Conservation (phyloP, 2,797 vertebrate genomes). For the Gymnoscopelus microlampas region DNA sequence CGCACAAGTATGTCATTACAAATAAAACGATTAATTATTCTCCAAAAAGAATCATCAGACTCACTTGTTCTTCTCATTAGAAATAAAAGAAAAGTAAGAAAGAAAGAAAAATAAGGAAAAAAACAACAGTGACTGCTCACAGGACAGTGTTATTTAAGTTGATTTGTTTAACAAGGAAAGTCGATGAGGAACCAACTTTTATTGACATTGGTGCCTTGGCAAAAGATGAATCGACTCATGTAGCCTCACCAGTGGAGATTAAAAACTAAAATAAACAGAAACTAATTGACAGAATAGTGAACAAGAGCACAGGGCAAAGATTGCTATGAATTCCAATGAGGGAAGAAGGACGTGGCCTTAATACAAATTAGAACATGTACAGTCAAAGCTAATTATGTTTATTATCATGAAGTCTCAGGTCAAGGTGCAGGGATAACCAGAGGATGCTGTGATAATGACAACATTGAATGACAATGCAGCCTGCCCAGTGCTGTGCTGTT, state of each 20-base stretch:
- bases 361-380: neutral
- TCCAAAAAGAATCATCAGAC: neutral
- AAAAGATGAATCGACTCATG: neutral
- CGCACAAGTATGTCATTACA: neutral
- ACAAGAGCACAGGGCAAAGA: slow-evolving; percentile 34
- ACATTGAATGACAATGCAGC: slow-evolving; percentile 29
- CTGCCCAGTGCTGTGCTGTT: slow-evolving; percentile 57
- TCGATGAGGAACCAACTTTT: neutral
- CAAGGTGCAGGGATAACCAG: slow-evolving; percentile 47
- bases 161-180: neutral
- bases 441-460: slow-evolving; percentile 51
- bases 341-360: neutral
- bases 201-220: neutral
- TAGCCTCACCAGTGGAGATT: neutral
- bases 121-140: too few species aligned
- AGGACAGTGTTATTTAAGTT: too few species aligned
- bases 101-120: too few species aligned
- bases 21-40: neutral
- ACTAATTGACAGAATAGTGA: slow-evolving; percentile 20
- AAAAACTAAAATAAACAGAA: slow-evolving; percentile 32
- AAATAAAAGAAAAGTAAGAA: neutral
- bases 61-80: slow-evolving; percentile 28
- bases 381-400: slow-evolving; percentile 38
- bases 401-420: slow-evolving; percentile 54
- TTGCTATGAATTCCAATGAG: slow-evolving; percentile 46